phyloP scores from a whole-genome alignment of 2,113 vertebrate species.

The Neomonachus schauinslandi region DNA sequence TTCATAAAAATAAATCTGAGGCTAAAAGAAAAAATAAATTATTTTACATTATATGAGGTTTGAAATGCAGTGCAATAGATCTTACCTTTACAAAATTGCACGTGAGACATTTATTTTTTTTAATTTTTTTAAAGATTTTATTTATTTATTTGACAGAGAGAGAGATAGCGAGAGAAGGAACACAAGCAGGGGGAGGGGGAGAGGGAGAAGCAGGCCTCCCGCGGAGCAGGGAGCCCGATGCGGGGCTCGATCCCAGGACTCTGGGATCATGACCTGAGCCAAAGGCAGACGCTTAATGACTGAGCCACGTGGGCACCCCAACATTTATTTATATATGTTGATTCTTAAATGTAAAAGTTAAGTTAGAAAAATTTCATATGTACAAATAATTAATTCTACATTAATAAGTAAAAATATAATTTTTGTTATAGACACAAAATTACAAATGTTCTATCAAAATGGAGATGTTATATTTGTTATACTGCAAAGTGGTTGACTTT shows the following conservation, averaged over 20 bases:
- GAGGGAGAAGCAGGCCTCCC: too few species aligned
- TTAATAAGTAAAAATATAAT: background rate
- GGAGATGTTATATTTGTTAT: background rate
- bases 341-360: background rate
- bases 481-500: background rate
- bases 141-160: too few species aligned
- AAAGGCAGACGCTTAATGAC: too few species aligned
- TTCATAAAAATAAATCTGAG: background rate
- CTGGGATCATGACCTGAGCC: too few species aligned
- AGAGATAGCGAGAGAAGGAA: too few species aligned
- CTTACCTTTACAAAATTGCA: background rate
- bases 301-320: too few species aligned
- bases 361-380: background rate
- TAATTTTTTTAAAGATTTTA: too few species aligned
- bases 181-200: too few species aligned
- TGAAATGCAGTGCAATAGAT: background rate
- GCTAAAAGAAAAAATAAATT: background rate
- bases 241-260: too few species aligned
- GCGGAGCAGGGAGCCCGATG: too few species aligned
- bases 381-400: background rate
- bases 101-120: background rate
- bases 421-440: background rate
- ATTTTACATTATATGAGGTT: background rate
- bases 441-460: background rate
- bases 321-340: background rate